phyloP scores from a whole-genome alignment of 2,797 vertebrate species.

The Furcifer pardalis region DNA sequence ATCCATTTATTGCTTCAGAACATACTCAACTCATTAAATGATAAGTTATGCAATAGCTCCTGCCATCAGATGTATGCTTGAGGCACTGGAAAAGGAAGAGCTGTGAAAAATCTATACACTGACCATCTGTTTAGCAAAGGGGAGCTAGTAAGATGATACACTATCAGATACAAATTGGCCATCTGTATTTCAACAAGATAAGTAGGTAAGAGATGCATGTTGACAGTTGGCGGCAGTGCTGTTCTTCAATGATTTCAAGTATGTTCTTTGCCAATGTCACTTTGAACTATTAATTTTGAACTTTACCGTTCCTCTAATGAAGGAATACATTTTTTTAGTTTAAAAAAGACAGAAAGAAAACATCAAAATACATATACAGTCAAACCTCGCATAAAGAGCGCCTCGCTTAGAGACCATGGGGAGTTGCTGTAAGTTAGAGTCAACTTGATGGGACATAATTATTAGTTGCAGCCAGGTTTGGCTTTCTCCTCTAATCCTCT shows the following conservation, averaged over 20 bases:
- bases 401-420: too few species aligned
- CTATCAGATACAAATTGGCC: slow-evolving; percentile 33
- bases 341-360: slow-evolving; percentile 31
- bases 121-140: slow-evolving; percentile 50
- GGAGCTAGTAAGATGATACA: slow-evolving; percentile 47
- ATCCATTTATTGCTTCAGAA: background rate
- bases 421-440: too few species aligned
- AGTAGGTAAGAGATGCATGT: slow-evolving; percentile 25
- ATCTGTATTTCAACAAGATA: slow-evolving; percentile 40
- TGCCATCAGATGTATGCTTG: background rate
- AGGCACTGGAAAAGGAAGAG: slow-evolving; percentile 4
- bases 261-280: background rate
- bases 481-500: too few species aligned
- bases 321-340: slow-evolving; percentile 4
- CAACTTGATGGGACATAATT: too few species aligned
- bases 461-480: too few species aligned
- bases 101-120: slow-evolving; percentile 43
- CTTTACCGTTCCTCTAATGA: background rate
- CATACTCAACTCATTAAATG: background rate
- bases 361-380: too few species aligned
- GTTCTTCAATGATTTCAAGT: background rate
- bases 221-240: slow-evolving; percentile 27
- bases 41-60: background rate
- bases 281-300: background rate
- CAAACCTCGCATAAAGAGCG: too few species aligned